Evolutionary conservation across 2,888 invertebrate species (phyloP).

Genomic region (Homarus gammarus): DNA sequence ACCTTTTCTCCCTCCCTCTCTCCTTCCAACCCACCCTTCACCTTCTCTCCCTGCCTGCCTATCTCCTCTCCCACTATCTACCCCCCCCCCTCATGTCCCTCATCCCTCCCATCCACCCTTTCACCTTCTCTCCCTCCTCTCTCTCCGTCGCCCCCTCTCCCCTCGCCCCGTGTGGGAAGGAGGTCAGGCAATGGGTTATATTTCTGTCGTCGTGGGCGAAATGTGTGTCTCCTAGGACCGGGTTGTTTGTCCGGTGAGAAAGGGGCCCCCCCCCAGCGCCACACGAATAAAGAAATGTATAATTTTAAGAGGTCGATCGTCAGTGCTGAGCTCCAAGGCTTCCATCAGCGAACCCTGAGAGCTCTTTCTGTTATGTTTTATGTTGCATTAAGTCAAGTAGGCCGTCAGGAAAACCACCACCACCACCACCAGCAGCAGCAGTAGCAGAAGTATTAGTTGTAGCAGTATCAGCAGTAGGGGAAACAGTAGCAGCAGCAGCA

Average conservation of each 20-base stretch:
- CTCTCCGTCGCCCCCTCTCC: neutral
- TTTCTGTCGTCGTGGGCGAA: constrained; percentile 35
- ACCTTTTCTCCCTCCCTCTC: neutral
- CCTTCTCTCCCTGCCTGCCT: neutral
- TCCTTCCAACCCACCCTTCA: neutral
- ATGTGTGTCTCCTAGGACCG: constrained; percentile 26
- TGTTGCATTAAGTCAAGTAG: too few relatives aligned
- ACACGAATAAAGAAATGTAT: neutral
- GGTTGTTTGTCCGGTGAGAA: constrained; percentile 20
- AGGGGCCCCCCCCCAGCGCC: neutral
- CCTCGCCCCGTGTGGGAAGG: neutral
- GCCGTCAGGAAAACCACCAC: too few relatives aligned
- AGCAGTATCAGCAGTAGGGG: too few relatives aligned
- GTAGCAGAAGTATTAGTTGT: too few relatives aligned
- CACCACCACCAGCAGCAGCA: too few relatives aligned
- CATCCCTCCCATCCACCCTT: neutral
- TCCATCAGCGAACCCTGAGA: too few relatives aligned
- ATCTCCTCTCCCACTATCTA: neutral
- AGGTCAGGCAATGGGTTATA: constrained; percentile 37
- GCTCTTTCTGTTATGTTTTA: too few relatives aligned
- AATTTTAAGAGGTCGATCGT: constrained; percentile 19
- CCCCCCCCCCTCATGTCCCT: neutral
- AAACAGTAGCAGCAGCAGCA: neutral
- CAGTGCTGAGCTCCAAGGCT: neutral
- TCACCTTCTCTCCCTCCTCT: neutral